Conservation (phyloP, 1,140 invertebrate genomes). For the Leptopilina clavipes region DNA sequence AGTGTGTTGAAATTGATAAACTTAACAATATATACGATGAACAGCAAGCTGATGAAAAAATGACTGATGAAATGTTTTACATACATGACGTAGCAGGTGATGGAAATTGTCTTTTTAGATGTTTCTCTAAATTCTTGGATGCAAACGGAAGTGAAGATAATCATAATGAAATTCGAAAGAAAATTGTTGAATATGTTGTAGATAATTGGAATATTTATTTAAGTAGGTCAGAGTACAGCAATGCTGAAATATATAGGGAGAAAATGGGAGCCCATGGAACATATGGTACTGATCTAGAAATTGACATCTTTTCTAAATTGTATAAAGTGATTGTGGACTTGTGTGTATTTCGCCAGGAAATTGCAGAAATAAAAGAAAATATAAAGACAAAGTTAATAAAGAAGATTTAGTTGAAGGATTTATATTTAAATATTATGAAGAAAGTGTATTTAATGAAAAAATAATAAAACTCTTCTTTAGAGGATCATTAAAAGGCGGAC, state of each 20-base stretch:
- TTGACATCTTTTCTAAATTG: too few species aligned
- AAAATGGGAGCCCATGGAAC: not conserved
- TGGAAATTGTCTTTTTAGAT: constrained; percentile 37
- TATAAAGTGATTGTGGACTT: too few species aligned
- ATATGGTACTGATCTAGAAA: constrained; percentile 34
- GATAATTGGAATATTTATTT: constrained; percentile 9
- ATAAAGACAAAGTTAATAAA: too few species aligned
- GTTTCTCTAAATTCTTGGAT: too few species aligned
- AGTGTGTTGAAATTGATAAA: too few species aligned
- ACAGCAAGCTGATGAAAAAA: too few species aligned
- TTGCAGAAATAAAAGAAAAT: not conserved
- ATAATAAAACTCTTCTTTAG: too few species aligned
- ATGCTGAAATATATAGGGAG: not conserved
- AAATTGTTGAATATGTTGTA: constrained; percentile 13
- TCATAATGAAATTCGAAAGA: constrained; percentile 21
- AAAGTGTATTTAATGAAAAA: not conserved
- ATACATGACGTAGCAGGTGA: constrained; percentile 24
- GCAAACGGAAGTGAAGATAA: not conserved
- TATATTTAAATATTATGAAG: not conserved
- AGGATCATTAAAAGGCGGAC: too few species aligned
- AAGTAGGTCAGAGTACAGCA: not conserved
- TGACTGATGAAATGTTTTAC: not conserved
- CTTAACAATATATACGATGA: too few species aligned
- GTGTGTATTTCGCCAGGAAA: not conserved
- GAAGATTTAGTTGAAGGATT: too few species aligned